Evolutionary conservation across 2,797 vertebrate species (phyloP).

Genomic region (Prunella strophiata): DNA sequence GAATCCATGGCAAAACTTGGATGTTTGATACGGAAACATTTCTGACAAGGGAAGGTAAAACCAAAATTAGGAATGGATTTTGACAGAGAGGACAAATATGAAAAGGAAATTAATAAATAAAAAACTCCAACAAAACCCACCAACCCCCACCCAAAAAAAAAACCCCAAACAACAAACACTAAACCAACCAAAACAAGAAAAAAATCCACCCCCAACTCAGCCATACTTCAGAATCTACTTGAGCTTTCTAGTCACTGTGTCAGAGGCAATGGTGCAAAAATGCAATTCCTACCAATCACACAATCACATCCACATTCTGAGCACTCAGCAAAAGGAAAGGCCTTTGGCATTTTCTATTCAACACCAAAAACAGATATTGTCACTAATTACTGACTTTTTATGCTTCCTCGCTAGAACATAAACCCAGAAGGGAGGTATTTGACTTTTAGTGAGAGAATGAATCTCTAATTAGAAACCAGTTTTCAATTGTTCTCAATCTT

Average conservation of each 20-base stretch:
- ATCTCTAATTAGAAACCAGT: background rate
- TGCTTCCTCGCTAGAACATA: background rate
- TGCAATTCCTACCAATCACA: background rate
- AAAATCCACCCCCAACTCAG: background rate
- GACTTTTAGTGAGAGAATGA: background rate
- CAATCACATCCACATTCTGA: background rate
- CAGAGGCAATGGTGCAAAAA: background rate
- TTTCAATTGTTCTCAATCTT: background rate
- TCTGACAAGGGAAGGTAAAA: background rate
- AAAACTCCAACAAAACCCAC: fast-evolving
- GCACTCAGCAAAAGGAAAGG: background rate
- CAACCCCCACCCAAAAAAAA: background rate
- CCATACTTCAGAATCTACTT: background rate
- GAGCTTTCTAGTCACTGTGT: background rate
- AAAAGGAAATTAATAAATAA: background rate
- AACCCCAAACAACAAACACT: background rate
- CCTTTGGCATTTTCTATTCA: background rate
- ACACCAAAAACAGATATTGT: background rate
- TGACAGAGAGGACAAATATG: background rate
- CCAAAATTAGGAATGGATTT: background rate
- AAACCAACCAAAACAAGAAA: background rate
- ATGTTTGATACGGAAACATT: background rate
- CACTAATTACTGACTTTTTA: background rate
- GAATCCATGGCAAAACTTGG: background rate
- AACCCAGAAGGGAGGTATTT: fast-evolving